A percentile compares a stretch with the other conserved stretches of the same genome.
These are phyloP conservation scores for Melanotaenia trifasciata DNA, from an alignment of 2,797 vertebrate genomes.

Conservation along the genomic window DNA sequence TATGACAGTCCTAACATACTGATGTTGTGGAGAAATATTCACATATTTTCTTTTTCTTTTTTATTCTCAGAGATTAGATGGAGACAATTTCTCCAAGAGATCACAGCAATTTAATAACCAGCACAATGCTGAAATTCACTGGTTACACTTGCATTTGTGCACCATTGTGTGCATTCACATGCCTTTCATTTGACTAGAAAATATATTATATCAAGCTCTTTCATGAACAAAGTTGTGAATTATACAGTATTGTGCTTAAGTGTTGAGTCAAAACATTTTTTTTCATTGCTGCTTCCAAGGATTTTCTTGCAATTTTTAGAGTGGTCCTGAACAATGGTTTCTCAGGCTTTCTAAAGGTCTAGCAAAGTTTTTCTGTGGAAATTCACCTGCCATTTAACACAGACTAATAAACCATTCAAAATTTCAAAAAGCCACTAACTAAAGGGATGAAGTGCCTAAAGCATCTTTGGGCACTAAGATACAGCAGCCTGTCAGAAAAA, in stretches of 20 bases:
- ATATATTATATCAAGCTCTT: slow-evolving; percentile 1
- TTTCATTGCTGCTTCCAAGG: not conserved
- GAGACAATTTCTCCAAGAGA: no score
- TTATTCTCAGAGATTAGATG: no score
- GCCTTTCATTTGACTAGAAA: not conserved
- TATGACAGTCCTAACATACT: no score
- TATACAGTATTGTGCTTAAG: not conserved
- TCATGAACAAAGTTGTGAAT: not conserved
- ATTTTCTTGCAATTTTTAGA: not conserved
- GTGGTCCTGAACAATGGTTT: not conserved
- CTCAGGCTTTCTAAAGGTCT: not conserved
- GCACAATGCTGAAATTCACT: no score
- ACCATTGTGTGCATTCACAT: not conserved
- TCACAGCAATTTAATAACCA: no score
- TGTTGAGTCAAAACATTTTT: not conserved
- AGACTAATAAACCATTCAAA: not conserved
- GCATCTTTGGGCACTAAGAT: no score
- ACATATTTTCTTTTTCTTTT: no score
- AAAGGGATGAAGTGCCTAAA: no score
- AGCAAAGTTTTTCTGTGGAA: not conserved
- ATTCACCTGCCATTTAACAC: not conserved
- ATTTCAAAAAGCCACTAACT: no score
- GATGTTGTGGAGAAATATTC: no score
- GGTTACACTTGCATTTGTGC: not conserved
- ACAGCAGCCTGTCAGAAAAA: no score